Conservation (phyloP, 2,113 vertebrate genomes). For the Misgurnus anguillicaudatus region DNA sequence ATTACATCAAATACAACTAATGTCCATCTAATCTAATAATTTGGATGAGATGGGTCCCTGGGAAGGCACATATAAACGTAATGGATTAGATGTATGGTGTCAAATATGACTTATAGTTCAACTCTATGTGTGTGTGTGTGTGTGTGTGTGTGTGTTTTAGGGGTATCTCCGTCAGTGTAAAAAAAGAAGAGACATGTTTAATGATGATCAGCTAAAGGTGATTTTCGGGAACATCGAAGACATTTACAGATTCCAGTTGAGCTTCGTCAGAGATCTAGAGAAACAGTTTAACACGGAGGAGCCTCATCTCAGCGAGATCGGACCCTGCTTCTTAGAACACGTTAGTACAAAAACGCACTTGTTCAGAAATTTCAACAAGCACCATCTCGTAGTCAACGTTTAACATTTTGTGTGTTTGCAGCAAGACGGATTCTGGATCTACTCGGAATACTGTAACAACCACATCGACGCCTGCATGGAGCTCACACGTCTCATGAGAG, state of each 20-base stretch:
- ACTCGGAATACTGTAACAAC: slow-evolving; percentile 99
- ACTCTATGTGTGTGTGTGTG: slow-evolving; percentile 51
- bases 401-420: slow-evolving; percentile 58
- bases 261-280: slow-evolving; percentile 94
- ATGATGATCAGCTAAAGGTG: slow-evolving; percentile 93
- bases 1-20: background rate
- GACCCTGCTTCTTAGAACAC: slow-evolving; percentile 96
- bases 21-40: background rate
- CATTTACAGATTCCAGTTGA: slow-evolving; percentile 98
- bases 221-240: slow-evolving; percentile 99
- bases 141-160: slow-evolving; percentile 70
- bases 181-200: slow-evolving; percentile 99
- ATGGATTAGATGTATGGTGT: background rate
- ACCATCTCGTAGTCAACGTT: background rate
- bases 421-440: slow-evolving; percentile 99
- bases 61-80: too few species aligned
- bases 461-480: slow-evolving; percentile 98
- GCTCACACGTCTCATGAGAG: slow-evolving; percentile 96
- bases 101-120: slow-evolving; percentile 10
- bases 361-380: background rate
- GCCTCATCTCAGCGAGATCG: slow-evolving; percentile 96
- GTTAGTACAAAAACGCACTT: slow-evolving; percentile 63
- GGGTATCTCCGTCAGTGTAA: slow-evolving; percentile 96
- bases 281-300: slow-evolving; percentile 99
- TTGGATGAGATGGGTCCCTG: background rate